A percentile compares a stretch with the other conserved stretches of the same genome.
These are phyloP conservation scores for Dicrostonyx torquatus DNA, from an alignment of 2,797 vertebrate species.

Conservation along the genomic window DNA sequence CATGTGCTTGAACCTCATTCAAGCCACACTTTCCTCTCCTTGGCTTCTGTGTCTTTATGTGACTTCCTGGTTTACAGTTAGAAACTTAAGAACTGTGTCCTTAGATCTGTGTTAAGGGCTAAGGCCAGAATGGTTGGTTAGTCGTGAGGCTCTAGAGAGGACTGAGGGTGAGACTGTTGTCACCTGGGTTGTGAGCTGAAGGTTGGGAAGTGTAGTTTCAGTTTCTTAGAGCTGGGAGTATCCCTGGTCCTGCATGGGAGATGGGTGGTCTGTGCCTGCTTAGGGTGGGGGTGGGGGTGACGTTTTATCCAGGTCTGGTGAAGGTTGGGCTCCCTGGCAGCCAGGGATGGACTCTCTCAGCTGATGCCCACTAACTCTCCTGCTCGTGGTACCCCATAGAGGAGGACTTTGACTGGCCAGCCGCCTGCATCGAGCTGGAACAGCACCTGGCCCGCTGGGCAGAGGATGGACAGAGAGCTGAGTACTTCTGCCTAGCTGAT, in stretches of 20 bases:
- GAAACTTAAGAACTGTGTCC: not conserved
- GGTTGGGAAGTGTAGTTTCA: not conserved
- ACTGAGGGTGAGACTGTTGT: not conserved
- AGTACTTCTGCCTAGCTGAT: slow-evolving; percentile 89
- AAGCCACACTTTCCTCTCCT: not conserved
- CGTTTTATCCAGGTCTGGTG: not conserved
- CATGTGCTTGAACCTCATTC: not conserved
- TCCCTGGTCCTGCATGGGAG: not conserved
- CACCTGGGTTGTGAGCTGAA: not conserved
- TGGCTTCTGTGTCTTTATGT: not conserved
- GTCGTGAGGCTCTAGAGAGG: not conserved
- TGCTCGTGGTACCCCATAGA: slow-evolving; percentile 72
- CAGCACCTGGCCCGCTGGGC: slow-evolving; percentile 87
- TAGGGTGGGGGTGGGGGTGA: not conserved
- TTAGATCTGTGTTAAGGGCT: not conserved
- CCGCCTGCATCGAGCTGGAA: slow-evolving; percentile 93
- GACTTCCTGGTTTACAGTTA: not conserved
- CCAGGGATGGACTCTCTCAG: not conserved
- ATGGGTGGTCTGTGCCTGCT: not conserved
- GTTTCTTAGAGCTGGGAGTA: not conserved
- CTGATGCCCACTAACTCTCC: not conserved
- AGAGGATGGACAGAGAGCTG: slow-evolving; percentile 80
- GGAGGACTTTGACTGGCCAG: slow-evolving; percentile 91
- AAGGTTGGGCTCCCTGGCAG: not conserved
- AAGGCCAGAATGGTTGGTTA: not conserved